Evolutionary conservation across 2,888 invertebrate species (phyloP), one percentile per base, ranked within the genome.

Genomic region (Phragmatobia fuliginosa): DNA sequence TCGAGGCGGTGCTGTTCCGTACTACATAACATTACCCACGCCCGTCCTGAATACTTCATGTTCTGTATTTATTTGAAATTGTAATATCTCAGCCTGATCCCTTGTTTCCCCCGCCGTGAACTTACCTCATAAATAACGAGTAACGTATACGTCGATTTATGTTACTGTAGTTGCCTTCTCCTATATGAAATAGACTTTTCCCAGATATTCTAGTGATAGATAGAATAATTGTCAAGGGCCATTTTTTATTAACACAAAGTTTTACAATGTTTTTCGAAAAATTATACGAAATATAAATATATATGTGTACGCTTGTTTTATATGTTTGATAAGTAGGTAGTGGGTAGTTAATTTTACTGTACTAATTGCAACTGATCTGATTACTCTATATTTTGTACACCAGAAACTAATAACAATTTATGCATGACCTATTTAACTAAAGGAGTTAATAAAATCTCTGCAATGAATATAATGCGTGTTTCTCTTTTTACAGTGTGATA

Each of bases 401-500:
- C 68, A 70, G 65, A 67, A 63, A 74, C 41, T 68, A 63, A 56
- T 70, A 65, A 59, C 66, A 14, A n/a, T 66, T 66, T 56, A 49
- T 75, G 68, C 68, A 74, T 72, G 72, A 62, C 67, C 49, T 74
- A 75, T 62, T 73, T 41, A 66, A 52, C 28, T 61, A 65, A 66
- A 10, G 64, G 58, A 38, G 8, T 68, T 8, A 62, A 18, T 65
- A 49, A 11, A 41, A 32, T 59, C 11, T 18, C 36, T 63, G 56
- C 36, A 67, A 65, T 65, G 70, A 83, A 78, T 87, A 73, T 85
- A 79, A 72, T 77, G 68, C 70, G 61, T 80, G 90, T 92, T 93
- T 94, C 95, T 93, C 92, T 92, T 95, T 92, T 97, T 97, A 83
- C 96, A 98, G 98, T 98, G 98, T 98, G 98, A 98, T 98, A 98